Conservation (phyloP, 2,113 vertebrate species). For the Apus apus region DNA sequence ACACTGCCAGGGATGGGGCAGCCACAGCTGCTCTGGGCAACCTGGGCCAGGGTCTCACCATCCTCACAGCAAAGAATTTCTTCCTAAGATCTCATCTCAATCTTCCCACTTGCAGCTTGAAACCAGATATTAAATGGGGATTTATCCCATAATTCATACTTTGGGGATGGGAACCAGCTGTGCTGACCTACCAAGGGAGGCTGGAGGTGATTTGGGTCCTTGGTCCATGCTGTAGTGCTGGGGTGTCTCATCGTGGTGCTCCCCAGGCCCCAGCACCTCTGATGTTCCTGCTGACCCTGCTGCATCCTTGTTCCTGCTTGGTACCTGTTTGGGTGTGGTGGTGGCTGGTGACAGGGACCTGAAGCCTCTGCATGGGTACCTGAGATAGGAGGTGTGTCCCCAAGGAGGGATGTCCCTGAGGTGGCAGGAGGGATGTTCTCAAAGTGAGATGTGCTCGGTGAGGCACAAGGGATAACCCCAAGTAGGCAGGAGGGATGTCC, state of each 20-base stretch:
- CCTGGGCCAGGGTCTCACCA: too few species aligned
- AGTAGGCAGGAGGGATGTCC: not conserved
- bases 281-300: not conserved
- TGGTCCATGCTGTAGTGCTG: not conserved
- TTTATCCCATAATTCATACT: not conserved
- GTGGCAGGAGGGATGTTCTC: not conserved
- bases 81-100: too few species aligned
- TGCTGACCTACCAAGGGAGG: too few species aligned
- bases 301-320: not conserved
- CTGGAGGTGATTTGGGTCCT: not conserved
- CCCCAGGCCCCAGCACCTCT: not conserved
- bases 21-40: too few species aligned
- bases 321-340: rapidly evolving
- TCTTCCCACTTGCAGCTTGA: too few species aligned
- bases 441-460: not conserved
- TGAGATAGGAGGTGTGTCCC: not conserved
- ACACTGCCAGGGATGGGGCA: too few species aligned
- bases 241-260: not conserved
- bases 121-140: too few species aligned
- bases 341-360: not conserved
- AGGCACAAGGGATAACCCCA: not conserved
- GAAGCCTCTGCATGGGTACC: not conserved
- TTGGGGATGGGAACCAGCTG: not conserved
- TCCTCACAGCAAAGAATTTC: too few species aligned
- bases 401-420: too few species aligned